These are phyloP conservation scores for Taenioides sp. DNA, from an alignment of 2,797 vertebrate species.

Conservation along the genomic window DNA sequence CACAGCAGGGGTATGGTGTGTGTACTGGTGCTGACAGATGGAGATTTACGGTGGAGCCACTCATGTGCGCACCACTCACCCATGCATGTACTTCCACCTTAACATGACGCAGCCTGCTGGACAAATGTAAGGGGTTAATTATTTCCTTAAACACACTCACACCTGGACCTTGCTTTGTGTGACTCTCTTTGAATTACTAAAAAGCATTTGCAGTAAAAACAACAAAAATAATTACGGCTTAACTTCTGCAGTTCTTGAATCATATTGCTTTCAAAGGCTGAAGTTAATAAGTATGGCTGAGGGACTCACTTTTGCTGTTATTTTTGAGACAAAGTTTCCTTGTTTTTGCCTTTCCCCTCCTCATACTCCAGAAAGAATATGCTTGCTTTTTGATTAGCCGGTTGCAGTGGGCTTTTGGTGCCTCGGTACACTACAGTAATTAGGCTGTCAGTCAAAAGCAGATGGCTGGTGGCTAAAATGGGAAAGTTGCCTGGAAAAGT, in stretches of 20 bases:
- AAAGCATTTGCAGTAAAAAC: constrained; percentile 18
- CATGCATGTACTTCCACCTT: constrained; percentile 35
- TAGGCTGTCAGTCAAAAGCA: constrained; percentile 80
- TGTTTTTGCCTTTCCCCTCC: constrained; percentile 43
- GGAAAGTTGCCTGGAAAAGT: constrained; percentile 46
- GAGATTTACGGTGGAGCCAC: constrained; percentile 33
- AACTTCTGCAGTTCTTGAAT: constrained; percentile 9
- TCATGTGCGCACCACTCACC: constrained; percentile 41
- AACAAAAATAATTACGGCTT: constrained; percentile 11
- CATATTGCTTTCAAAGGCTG: constrained; percentile 21
- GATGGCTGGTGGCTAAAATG: constrained; percentile 61
- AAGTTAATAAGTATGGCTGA: constrained; percentile 21
- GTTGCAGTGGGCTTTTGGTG: constrained; percentile 67
- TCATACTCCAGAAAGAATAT: constrained; percentile 58
- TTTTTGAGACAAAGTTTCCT: constrained; percentile 43
- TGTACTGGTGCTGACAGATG: constrained; percentile 43
- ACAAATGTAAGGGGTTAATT: constrained; percentile 6
- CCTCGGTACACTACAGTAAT: constrained; percentile 70
- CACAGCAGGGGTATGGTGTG: no score
- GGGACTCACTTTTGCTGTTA: constrained; percentile 38
- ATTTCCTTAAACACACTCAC: constrained; percentile 2
- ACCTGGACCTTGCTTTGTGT: constrained; percentile 9
- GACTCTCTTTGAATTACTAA: constrained; percentile 13
- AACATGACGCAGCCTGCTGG: constrained; percentile 18
- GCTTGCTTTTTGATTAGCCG: constrained; percentile 72